Evolutionary conservation across 53 echinoderm and acorn worm genomes (phyloP), one percentile per base, ranked within the genome.

Genomic region (Hippasteria phrygiana): DNA sequence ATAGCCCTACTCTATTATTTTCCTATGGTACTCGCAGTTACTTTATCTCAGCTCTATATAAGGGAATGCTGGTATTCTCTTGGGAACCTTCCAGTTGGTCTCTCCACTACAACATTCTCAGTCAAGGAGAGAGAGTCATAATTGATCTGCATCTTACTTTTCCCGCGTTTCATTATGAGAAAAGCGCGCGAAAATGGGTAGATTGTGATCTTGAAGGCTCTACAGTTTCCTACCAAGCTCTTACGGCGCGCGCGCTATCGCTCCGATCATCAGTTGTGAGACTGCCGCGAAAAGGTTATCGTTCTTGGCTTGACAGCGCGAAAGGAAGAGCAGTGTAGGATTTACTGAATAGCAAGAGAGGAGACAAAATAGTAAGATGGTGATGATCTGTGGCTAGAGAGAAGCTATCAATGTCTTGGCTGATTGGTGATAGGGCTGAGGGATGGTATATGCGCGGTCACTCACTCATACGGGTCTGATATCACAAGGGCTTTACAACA

Each of bases 161-260:
- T 75, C 71, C 85, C 85, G 78, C 55, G 55, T 78, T 70, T 50
- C 85, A 69, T 85, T 70, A 85, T 85, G 69, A 85, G 85, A 85
- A 81, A 85, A 85, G 85, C 85, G 85, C 85, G 85, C 85, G 71
- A 85, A 85, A 85, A 85, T 70, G 48, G 85, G 35, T 48, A 16
- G 85, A 85, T 85, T 42, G 71, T 27, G 85, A 85, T 85, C 85
- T 69, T 20, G 10, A 35, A 85, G 48, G 70, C 85, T 85, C 85
- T 85, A 85, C 85, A 22, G 85, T 85, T 85, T 85, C 85, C 69
- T 46, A 85, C 27, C 67, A 54, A 36, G 85, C 85, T 85, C 71
- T 71, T 85, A 83, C 31, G 35, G 50, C 50, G 26, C 26, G 54
- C 46, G 32, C 42, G 20, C 41, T 66, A 82, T 82, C 82, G 14